Base-by-base conservation (phyloP, 1,140 invertebrate genomes). In the Lutraria rhynchaena region DNA sequence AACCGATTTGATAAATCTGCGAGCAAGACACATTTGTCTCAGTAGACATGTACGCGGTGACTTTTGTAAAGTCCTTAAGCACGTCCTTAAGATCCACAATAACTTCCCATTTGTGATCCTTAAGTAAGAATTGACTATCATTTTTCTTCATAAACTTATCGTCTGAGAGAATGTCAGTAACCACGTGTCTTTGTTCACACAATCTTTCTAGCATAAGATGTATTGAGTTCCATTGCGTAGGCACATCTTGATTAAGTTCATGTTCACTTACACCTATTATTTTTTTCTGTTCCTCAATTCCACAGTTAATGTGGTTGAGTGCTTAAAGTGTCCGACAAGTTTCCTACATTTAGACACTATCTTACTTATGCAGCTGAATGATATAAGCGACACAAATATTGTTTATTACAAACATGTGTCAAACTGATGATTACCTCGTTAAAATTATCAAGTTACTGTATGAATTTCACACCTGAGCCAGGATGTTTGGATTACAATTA, bases 221-320 rank as follows among this genome's bases (percentile, higher is more conserved):
- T 31, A 71, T 75, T 37, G 78, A 81, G 51, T 85, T 85, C 86
- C 86, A 87, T 61, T 70, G 57, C 19, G 70, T 87, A 37, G 67
- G 24, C 46, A 87, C 81, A 78, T 87, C 81, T 44, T 84, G 76
- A 86, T 55, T 17, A 85, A 75, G 24, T 70, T 65, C 57, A 75
- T 81, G n/a, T 76, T 24, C 37, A 53, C 77, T 29, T 77, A 41
- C 44, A 61, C 49, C 31, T 83, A 51, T 0, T 29, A 37, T 49
- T 65, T 67, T 49, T 86, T 83, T 24, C 31, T 37, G 3, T 67
- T 46, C 24, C 63, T 37, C 41, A 67, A 9, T 24, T 67, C 63
- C 3, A 35, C 63, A 5, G 63, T 67, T 46, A 67, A 15, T 3
- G 63, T 67, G 3, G 63, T 67, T 24, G 63, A 67, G 33, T 67